A percentile compares a stretch with the other conserved stretches of the same genome.
These are phyloP conservation scores for Galbula dea DNA, from an alignment of 2,113 vertebrate genomes.

Conservation along the genomic window DNA sequence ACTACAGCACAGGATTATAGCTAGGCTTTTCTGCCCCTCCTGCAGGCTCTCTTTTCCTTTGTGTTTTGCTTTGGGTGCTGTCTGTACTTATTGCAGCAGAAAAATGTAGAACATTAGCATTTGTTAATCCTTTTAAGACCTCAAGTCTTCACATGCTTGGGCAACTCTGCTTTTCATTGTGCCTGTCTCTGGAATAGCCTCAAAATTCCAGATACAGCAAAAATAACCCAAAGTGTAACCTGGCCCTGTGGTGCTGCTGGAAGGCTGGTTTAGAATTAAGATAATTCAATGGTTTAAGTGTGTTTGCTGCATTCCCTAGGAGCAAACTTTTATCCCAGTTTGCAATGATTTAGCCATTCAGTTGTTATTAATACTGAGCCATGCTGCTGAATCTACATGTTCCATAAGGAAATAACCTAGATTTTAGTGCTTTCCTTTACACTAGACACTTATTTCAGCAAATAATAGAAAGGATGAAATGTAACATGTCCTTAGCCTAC, in stretches of 20 bases:
- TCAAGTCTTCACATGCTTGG: conserved; percentile 10
- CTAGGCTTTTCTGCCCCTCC: neutral
- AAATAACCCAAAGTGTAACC: neutral
- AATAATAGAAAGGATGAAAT: neutral
- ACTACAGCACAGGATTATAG: neutral
- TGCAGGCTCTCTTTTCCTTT: neutral
- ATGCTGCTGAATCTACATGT: conserved; percentile 36
- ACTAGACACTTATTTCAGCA: neutral
- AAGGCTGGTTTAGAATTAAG: neutral
- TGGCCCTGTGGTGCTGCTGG: neutral
- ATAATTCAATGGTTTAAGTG: conserved; percentile 2
- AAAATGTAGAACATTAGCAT: conserved; percentile 29
- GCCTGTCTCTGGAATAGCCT: conserved; percentile 4
- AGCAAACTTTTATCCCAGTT: conserved; percentile 51
- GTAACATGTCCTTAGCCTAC: neutral
- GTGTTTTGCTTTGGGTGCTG: neutral
- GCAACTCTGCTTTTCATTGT: conserved; percentile 11
- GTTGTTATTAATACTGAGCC: conserved; percentile 32
- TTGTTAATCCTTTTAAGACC: conserved; percentile 46
- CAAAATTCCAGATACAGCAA: conserved; percentile 13
- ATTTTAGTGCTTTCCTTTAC: neutral
- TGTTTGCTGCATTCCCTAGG: conserved; percentile 12
- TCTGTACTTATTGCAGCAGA: neutral
- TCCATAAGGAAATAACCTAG: conserved; percentile 38
- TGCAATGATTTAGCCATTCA: conserved; percentile 21